Evolutionary conservation across 2,888 invertebrate genomes (phyloP), one percentile per base, ranked within the genome.

Genomic region (Apotomis turbidana): DNA sequence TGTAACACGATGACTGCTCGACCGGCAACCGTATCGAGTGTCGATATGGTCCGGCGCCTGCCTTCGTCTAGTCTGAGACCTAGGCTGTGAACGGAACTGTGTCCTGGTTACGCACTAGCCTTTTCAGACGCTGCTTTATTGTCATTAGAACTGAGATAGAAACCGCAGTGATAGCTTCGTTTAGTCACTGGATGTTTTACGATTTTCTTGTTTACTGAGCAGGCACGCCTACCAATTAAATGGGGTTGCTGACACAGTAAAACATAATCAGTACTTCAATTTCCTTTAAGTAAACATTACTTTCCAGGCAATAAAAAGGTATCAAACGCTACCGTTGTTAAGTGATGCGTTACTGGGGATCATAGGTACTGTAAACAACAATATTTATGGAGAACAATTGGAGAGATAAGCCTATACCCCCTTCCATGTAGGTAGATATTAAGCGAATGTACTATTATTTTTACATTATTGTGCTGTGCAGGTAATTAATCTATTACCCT

Each of bases 11-110:
- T 84, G 87, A 88, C 78, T 77, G 78, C 75, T 80, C 80, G 85
- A 84, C 84, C 87, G 83, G 78, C 83, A 77, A 83, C 83, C 87
- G 87, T 89, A 85, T 90, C 91, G 82, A 80, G 83, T 87, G 77
- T 80, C 90, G 90, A 90, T 89, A 86, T 87, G 88, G 85, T 84
- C 82, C 84, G 79, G 76, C 82, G 85, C 82, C 74, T 77, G 71
- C 76, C 76, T 77, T 71, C 74, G 71, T 71, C 72, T 72, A 68
- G 71, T 49, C 71, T 67, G n/a, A 54, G 68, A 68, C 72, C 68
- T 68, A 73, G 71, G 68, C 64, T 84, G 87, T 85, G 84, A 87
- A 86, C 84, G 81, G 84, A 87, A 81, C 85, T 83, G 83, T 80
- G 83, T 85, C 86, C 86, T 84, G 85, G 78, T 85, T 80, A 81